These are phyloP conservation scores for Diplolepis rosae DNA, from an alignment of 2,888 invertebrate genomes.

Conservation along the genomic window DNA sequence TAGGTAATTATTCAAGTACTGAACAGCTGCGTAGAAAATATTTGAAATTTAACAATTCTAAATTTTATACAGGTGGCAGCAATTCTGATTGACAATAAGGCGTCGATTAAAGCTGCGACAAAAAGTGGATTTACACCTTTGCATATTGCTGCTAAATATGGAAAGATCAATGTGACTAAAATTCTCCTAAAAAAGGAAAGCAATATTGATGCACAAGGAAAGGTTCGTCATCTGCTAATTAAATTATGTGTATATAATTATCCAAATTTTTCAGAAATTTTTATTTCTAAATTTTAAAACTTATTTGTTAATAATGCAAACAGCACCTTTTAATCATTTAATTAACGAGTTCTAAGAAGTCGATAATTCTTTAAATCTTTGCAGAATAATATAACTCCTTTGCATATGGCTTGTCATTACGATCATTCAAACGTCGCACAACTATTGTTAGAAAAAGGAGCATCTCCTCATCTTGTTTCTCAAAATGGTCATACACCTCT, in stretches of 20 bases:
- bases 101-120: conserved; percentile 92
- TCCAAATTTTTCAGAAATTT: too few species aligned
- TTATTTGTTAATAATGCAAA: background rate
- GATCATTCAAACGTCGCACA: conserved; percentile 94
- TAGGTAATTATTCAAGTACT: background rate
- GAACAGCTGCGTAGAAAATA: background rate
- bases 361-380: conserved; percentile 29
- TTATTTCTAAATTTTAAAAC: background rate
- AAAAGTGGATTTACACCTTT: conserved; percentile 98
- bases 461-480: conserved; percentile 93
- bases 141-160: conserved; percentile 97
- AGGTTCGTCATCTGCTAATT: too few species aligned
- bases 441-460: conserved; percentile 92
- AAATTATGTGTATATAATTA: too few species aligned
- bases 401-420: conserved; percentile 98
- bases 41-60: background rate
- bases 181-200: conserved; percentile 91
- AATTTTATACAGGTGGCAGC: conserved; percentile 81
- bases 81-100: conserved; percentile 92
- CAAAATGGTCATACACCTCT: conserved; percentile 99
- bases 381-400: conserved; percentile 93
- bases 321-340: background rate
- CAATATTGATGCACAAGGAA: conserved; percentile 92
- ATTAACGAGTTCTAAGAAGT: background rate
- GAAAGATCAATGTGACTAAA: conserved; percentile 91